Conservation (phyloP, 1,140 invertebrate species). For the Nymphalis io region DNA sequence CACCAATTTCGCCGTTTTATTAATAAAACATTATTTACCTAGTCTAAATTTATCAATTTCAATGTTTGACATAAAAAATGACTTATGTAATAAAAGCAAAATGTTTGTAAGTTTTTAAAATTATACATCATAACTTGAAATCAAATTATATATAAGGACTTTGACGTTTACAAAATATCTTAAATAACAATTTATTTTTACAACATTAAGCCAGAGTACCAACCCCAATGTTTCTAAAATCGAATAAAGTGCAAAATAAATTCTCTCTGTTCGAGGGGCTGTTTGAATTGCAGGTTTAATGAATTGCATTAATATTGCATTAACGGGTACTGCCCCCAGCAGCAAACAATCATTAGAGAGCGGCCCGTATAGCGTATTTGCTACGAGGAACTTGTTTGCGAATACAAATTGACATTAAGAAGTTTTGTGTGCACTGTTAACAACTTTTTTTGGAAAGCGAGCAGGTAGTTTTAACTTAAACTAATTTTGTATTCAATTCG, state of each 20-base stretch:
- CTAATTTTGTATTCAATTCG: not conserved
- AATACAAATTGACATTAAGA: constrained; percentile 76
- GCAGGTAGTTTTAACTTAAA: constrained; percentile 2
- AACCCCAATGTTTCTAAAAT: constrained; percentile 37
- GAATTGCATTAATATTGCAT: constrained; percentile 82
- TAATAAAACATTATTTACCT: not conserved
- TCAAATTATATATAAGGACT: not conserved
- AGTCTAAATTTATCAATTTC: no score
- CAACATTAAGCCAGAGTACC: constrained; percentile 14
- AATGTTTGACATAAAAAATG: no score
- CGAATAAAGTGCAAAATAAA: constrained; percentile 43
- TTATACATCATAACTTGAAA: not conserved
- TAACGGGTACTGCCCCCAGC: constrained; percentile 63
- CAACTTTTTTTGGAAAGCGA: constrained; percentile 22
- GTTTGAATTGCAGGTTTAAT: constrained; percentile 80
- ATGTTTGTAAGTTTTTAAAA: not conserved
- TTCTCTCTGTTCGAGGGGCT: constrained; percentile 48
- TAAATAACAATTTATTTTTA: not conserved
- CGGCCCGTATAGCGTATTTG: constrained; percentile 58
- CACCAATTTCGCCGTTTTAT: constrained; percentile 64
- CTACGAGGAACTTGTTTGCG: constrained; percentile 69
- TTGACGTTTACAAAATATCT: not conserved
- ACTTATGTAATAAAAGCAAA: no score
- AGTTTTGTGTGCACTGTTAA: constrained; percentile 17
- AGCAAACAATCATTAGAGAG: constrained; percentile 77